These are phyloP conservation scores for Sebastes schlegelii DNA, from an alignment of 2,113 vertebrate genomes.

Conservation along the genomic window DNA sequence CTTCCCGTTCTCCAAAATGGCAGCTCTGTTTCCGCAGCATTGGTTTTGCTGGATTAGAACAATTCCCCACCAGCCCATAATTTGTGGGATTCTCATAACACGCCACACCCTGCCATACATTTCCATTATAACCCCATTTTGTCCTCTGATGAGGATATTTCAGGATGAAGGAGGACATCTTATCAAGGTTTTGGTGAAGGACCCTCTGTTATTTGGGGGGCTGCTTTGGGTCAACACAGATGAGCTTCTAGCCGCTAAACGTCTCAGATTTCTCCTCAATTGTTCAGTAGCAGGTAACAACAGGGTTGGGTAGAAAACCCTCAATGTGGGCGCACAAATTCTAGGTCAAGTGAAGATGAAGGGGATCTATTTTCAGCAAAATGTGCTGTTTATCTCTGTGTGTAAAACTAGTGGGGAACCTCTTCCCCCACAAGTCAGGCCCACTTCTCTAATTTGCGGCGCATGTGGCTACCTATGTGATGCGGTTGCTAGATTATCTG, in stretches of 20 bases:
- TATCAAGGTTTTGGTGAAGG: constrained; percentile 26
- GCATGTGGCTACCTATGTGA: constrained; percentile 63
- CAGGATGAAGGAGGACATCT: constrained; percentile 45
- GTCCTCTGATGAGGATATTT: constrained; percentile 77
- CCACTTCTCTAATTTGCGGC: constrained; percentile 75
- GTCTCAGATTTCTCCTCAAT: constrained; percentile 58
- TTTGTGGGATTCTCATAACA: constrained; percentile 82
- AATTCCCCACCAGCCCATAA: constrained; percentile 84
- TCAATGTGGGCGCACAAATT: constrained; percentile 69
- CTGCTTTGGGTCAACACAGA: constrained; percentile 33
- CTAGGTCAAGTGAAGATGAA: constrained; percentile 70
- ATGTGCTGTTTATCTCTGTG: constrained; percentile 73
- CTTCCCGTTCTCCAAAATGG: constrained; percentile 77
- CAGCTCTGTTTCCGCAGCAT: constrained; percentile 72
- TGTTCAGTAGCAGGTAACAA: constrained; percentile 74
- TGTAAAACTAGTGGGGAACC: constrained; percentile 66
- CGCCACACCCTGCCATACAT: constrained; percentile 81
- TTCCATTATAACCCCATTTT: constrained; percentile 79
- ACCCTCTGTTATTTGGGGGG: constrained; percentile 28
- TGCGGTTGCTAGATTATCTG: constrained; percentile 51
- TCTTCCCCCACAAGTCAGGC: constrained; percentile 69
- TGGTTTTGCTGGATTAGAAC: constrained; percentile 82
- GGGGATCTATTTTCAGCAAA: constrained; percentile 74
- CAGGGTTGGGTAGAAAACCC: constrained; percentile 62
- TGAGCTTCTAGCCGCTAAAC: constrained; percentile 27